These are phyloP conservation scores for Myrmecobius fasciatus DNA, from an alignment of 2,113 vertebrate genomes.

Conservation along the genomic window DNA sequence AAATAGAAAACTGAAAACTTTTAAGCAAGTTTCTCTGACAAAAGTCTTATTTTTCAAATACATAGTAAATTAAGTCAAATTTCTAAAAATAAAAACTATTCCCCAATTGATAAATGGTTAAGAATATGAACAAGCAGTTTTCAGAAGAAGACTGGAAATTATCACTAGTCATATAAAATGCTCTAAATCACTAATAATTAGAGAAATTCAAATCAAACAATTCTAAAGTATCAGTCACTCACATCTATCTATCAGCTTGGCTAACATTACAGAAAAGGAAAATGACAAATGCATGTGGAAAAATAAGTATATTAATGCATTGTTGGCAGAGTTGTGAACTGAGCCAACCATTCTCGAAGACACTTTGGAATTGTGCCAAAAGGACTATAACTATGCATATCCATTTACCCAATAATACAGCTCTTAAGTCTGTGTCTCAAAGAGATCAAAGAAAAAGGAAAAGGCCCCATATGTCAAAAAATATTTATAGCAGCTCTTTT, in stretches of 20 bases:
- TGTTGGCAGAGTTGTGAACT: background rate
- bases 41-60: no score
- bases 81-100: no score
- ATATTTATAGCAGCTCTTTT: background rate
- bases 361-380: background rate
- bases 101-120: no score
- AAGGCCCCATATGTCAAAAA: background rate
- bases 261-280: background rate
- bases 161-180: background rate
- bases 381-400: background rate
- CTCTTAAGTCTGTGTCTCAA: background rate
- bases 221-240: background rate
- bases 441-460: background rate
- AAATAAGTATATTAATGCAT: background rate
- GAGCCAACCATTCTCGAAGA: background rate
- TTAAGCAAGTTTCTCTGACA: no score
- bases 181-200: background rate
- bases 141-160: background rate
- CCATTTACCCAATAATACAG: background rate
- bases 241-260: background rate
- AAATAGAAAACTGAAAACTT: no score
- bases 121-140: no score
- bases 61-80: no score
- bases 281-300: background rate
- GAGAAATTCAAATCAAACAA: background rate